Conservation (phyloP, 1,140 invertebrate species). For the Bathynomus jamesi region DNA sequence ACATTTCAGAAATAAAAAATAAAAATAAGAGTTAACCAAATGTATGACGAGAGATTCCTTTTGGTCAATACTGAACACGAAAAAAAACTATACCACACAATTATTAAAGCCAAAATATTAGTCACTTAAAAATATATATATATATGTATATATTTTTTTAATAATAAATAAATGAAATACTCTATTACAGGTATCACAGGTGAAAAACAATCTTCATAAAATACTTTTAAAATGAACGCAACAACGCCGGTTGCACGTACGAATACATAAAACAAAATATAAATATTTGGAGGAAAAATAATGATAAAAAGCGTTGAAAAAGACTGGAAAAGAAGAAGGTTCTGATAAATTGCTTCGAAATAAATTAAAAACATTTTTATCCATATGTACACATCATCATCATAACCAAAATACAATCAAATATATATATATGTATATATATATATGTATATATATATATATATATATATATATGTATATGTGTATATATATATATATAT, state of each 20-base stretch:
- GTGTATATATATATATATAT: not conserved
- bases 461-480: conserved; percentile 1
- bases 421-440: not conserved
- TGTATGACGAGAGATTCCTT: too few species aligned
- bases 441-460: conserved; percentile 1
- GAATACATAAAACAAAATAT: too few species aligned
- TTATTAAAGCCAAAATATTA: too few species aligned
- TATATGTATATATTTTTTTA: not conserved
- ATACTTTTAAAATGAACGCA: not conserved
- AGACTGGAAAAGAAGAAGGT: too few species aligned
- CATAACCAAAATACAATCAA: not conserved
- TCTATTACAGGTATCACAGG: not conserved
- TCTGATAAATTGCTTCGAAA: too few species aligned
- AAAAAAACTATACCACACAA: too few species aligned
- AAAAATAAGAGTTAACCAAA: too few species aligned
- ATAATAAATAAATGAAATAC: not conserved
- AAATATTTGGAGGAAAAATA: too few species aligned
- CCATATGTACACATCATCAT: not conserved
- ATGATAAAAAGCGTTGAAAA: too few species aligned
- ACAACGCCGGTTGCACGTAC: not conserved
- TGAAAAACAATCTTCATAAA: not conserved
- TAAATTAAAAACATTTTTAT: not conserved
- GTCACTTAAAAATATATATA: not conserved
- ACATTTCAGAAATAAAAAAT: too few species aligned
- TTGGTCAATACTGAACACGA: too few species aligned